Evolutionary conservation across 2,797 vertebrate genomes (phyloP).

Genomic region (Anas acuta): DNA sequence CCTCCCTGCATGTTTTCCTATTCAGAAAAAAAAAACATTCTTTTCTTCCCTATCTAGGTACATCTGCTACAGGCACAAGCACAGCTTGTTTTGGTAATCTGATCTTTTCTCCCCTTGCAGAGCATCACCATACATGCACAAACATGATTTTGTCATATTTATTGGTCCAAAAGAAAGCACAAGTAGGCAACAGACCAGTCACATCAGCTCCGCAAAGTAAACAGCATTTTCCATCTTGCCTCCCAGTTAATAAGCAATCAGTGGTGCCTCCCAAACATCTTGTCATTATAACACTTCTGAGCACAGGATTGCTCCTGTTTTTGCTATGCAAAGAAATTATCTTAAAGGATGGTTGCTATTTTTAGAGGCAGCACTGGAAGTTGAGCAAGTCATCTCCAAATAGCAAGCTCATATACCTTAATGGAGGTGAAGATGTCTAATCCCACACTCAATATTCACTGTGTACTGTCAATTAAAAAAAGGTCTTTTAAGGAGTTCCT

Average conservation of each 20-base stretch:
- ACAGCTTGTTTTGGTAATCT: neutral
- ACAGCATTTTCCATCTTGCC: neutral
- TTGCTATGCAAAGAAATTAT: neutral
- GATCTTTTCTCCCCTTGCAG: neutral
- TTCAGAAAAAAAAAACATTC: neutral
- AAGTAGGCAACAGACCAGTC: neutral
- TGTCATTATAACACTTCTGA: neutral
- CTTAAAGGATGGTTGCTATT: neutral
- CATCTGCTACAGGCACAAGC: neutral
- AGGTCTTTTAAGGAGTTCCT: neutral
- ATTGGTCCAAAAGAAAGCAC: neutral
- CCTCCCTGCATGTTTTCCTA: accelerated
- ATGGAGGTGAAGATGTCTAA: neutral
- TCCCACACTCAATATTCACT: neutral
- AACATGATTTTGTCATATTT: neutral
- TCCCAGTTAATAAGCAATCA: neutral
- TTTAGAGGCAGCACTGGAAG: neutral
- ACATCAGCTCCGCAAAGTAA: neutral
- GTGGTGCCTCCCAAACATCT: neutral
- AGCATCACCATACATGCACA: neutral
- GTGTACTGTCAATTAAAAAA: neutral
- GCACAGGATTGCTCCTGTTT: neutral
- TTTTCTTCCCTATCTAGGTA: neutral
- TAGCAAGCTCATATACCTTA: neutral
- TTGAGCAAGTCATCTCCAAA: neutral